Percentiles rank a stretch among this genome's conserved stretches.
Conservation (phyloP, 2,888 invertebrate genomes). For the Mactromeris polynyma region DNA sequence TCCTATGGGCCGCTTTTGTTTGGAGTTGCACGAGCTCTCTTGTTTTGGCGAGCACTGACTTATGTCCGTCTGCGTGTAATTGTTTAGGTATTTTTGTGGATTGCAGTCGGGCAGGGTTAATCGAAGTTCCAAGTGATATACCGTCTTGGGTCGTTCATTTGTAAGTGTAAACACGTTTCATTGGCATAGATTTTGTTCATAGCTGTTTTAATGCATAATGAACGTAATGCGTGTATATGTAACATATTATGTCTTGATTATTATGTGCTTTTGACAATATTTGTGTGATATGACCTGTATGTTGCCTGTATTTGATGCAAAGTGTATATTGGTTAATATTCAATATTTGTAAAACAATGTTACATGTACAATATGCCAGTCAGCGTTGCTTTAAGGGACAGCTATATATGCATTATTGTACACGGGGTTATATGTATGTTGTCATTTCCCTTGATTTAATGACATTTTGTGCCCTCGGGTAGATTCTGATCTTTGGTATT, state of each 20-base stretch:
- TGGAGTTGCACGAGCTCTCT: conserved; percentile 67
- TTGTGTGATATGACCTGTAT: not conserved
- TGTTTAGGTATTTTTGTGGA: conserved; percentile 92
- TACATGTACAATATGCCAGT: not conserved
- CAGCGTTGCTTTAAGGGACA: not conserved
- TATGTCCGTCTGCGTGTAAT: conserved; percentile 91
- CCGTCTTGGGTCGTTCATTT: conserved; percentile 93
- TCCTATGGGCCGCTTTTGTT: conserved; percentile 82
- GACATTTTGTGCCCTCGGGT: not conserved
- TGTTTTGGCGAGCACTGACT: conserved; percentile 64
- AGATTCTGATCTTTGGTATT: not conserved
- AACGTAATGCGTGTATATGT: not conserved
- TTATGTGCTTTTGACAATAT: not conserved
- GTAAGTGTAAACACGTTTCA: conserved; percentile 88
- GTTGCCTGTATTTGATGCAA: not conserved
- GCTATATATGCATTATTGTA: not conserved
- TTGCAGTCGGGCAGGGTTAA: conserved; percentile 92
- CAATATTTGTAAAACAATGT: not conserved
- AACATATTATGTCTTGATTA: not conserved
- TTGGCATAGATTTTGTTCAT: not conserved
- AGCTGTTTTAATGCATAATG: conserved; percentile 4
- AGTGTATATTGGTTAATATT: not conserved
- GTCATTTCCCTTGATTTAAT: not conserved
- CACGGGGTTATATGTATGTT: not conserved
- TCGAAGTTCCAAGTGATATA: conserved; percentile 91